phyloP scores from a whole-genome alignment of 2,888 invertebrate genomes.

The Chalcosyrphus nemorum region DNA sequence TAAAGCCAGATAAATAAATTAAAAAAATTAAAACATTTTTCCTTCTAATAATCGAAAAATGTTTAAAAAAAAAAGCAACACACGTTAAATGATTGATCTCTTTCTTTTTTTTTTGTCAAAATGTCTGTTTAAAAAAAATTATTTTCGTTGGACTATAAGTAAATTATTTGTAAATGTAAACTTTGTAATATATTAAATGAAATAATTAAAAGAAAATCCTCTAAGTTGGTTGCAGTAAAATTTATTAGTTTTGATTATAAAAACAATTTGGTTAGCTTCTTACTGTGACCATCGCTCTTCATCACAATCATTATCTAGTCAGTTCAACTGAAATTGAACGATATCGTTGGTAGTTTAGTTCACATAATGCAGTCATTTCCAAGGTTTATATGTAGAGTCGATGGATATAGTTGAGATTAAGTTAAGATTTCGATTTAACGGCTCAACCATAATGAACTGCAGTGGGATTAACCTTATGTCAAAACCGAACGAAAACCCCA shows the following conservation, averaged over 20 bases:
- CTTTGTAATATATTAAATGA: slow-evolving; percentile 68
- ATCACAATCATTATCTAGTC: no score
- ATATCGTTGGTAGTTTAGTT: no score
- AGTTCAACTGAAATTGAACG: no score
- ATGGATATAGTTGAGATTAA: no score
- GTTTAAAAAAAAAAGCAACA: slow-evolving; percentile 62
- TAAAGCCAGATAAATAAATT: slow-evolving; percentile 34
- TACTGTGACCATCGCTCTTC: no score
- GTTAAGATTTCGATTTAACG: no score
- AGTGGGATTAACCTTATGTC: no score
- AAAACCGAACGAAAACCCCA: no score
- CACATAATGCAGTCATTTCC: no score
- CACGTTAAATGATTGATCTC: slow-evolving; percentile 65
- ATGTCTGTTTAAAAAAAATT: slow-evolving; percentile 11
- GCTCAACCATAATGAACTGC: no score
- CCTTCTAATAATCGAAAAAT: slow-evolving; percentile 35
- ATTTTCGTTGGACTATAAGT: slow-evolving; percentile 58
- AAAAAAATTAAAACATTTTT: slow-evolving; percentile 34
- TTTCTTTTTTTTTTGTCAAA: slow-evolving; percentile 51
- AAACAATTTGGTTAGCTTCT: neutral
- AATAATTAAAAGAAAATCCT: slow-evolving; percentile 56
- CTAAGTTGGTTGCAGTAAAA: slow-evolving; percentile 61
- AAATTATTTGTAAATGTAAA: slow-evolving; percentile 52
- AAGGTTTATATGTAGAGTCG: no score
- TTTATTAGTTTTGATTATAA: neutral